Evolutionary conservation across 35 echinoderm and acorn worm genomes (phyloP), one percentile per base, ranked within the genome.

Genomic region (Heliocidaris erythrogramma): DNA sequence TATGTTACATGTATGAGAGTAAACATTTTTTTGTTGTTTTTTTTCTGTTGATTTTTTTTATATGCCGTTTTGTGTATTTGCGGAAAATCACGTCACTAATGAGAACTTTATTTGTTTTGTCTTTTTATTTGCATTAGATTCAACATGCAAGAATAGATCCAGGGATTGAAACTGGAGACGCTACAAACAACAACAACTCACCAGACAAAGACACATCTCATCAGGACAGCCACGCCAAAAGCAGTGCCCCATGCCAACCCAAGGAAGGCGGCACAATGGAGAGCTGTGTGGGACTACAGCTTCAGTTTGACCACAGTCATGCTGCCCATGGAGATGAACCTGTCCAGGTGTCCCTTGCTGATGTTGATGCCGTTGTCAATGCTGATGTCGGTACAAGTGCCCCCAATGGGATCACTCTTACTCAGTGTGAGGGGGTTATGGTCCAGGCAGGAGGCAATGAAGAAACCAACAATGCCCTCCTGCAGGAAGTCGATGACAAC

Each of bases 401-500:
- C 27, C 12, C 85, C 13, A 32, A 32, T 60, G 48, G 29, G 8
- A 48, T 56, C 85, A 88, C 84, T 3, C 24, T 49, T 9, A 9
- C 71, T 7, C 60, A 90, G 16, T 86, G 85, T 16, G 86, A 69
- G 29, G 85, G 85, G 27, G 86, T 85, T 47, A 71, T 84, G 94
- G 49, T 88, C 24, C 94, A 95, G 86, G 94, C 94, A 30, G 88
- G 86, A 21, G 60, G 86, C n/a, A 95, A 35, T 30, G 59, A 90
- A 49, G 90, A 86, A 32, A 85, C 49, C 31, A 87, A 27, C 17
- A 91, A 85, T 94, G 59, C 65, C 50, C 94, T 95, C 31, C 65
- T 93, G 11, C 92, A 97, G 78, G 94, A 97, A 90, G 94, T 94
- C 27, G 96, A 94, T 35, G 95, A 94, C 50, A 93, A 95, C 47